Evolutionary conservation across 2,113 vertebrate genomes (phyloP).

Genomic region (Ascaphus truei): DNA sequence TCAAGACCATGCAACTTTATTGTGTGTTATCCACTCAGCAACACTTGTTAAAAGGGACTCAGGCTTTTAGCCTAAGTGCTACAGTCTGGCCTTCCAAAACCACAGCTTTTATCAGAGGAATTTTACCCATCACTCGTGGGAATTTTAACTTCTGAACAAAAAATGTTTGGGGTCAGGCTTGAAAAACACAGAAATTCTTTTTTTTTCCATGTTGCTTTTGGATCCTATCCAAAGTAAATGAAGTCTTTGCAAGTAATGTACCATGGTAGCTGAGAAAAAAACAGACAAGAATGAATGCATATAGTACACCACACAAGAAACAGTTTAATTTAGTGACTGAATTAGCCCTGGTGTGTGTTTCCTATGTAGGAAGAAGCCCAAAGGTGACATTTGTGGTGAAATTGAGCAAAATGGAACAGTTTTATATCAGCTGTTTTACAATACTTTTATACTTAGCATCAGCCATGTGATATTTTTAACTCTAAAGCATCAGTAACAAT

Average conservation of each 20-base stretch:
- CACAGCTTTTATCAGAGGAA: constrained; percentile 48
- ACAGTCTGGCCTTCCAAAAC: constrained; percentile 42
- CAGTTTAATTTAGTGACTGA: constrained; percentile 24
- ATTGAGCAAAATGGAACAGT: constrained; percentile 29
- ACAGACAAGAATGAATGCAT: constrained; percentile 39
- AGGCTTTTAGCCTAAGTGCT: constrained; percentile 38
- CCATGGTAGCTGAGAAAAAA: constrained; percentile 48
- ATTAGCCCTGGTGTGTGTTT: constrained; percentile 34
- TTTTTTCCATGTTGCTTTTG: constrained; percentile 57
- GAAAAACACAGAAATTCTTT: constrained; percentile 62
- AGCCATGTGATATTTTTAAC: no score
- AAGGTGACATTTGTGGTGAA: neutral
- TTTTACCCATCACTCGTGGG: constrained; percentile 64
- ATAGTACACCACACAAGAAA: constrained; percentile 31
- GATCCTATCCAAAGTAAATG: constrained; percentile 52
- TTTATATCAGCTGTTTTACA: neutral
- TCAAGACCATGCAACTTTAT: neutral
- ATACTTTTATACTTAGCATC: no score
- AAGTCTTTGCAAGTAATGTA: constrained; percentile 54
- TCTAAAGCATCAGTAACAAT: no score
- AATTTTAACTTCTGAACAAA: constrained; percentile 67
- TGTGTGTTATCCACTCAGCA: constrained; percentile 30
- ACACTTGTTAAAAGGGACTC: constrained; percentile 31
- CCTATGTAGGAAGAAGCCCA: neutral
- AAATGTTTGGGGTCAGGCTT: constrained; percentile 68